phyloP scores from a whole-genome alignment of 2,113 vertebrate species.

The Numenius arquata region DNA sequence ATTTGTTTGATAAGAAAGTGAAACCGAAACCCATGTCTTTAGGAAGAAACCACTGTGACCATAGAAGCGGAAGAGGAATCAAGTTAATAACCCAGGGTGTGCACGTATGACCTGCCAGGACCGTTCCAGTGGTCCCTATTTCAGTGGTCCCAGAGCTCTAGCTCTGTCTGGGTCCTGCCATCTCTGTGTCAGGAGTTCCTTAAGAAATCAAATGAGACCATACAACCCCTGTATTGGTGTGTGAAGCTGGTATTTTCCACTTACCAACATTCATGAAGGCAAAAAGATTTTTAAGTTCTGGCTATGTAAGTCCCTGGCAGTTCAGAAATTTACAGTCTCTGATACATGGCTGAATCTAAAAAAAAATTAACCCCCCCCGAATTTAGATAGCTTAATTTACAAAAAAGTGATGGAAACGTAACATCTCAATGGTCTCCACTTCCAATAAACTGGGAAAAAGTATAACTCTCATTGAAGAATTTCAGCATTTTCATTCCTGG shows the following conservation, averaged over 20 bases:
- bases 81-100: neutral
- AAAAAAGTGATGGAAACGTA: neutral
- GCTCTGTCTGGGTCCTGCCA: neutral
- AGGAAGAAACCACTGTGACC: neutral
- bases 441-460: neutral
- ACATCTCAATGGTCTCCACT: neutral
- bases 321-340: neutral
- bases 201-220: neutral
- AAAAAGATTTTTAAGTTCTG: neutral
- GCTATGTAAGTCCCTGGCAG: neutral
- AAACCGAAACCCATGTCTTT: neutral
- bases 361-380: neutral
- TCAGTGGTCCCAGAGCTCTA: neutral
- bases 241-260: neutral
- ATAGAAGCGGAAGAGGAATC: neutral
- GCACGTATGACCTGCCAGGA: neutral
- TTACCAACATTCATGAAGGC: neutral
- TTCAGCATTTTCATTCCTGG: neutral
- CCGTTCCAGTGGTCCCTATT: neutral
- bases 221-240: neutral
- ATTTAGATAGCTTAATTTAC: neutral
- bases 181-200: neutral
- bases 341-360: neutral
- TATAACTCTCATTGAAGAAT: neutral
- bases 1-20: neutral